These are phyloP conservation scores for Bruchidius siliquastri DNA, from an alignment of 2,888 invertebrate species.

Conservation along the genomic window DNA sequence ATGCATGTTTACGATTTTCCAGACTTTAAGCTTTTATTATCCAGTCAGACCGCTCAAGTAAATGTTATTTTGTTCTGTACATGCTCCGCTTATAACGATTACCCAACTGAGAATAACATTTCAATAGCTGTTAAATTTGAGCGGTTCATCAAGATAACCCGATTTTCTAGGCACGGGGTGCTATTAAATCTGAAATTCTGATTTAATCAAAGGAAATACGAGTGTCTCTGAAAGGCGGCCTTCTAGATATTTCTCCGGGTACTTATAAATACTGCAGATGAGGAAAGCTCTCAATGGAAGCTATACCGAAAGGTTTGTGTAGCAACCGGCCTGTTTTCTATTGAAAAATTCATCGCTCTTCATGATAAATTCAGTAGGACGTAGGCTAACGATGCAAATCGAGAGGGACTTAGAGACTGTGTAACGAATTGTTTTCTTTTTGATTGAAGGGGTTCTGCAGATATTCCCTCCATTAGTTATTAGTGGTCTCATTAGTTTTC, in stretches of 20 bases:
- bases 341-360: neutral
- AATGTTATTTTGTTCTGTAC: too few species aligned
- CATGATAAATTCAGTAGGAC: neutral
- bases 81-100: neutral
- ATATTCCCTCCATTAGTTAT: neutral
- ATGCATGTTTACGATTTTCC: too few species aligned
- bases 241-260: neutral
- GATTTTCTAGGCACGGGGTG: neutral
- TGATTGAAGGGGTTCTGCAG: neutral
- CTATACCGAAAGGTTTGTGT: neutral
- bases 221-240: neutral
- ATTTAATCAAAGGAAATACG: neutral
- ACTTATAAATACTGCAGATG: neutral
- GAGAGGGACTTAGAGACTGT: neutral
- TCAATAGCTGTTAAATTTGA: neutral
- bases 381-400: neutral
- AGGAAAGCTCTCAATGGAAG: neutral
- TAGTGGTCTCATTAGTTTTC: neutral
- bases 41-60: too few species aligned
- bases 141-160: neutral
- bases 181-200: neutral
- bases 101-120: neutral
- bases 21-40: too few species aligned
- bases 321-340: neutral
- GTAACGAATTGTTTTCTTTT: neutral